Conservation (phyloP, 2,888 invertebrate genomes). For the Oscheius sp. region DNA sequence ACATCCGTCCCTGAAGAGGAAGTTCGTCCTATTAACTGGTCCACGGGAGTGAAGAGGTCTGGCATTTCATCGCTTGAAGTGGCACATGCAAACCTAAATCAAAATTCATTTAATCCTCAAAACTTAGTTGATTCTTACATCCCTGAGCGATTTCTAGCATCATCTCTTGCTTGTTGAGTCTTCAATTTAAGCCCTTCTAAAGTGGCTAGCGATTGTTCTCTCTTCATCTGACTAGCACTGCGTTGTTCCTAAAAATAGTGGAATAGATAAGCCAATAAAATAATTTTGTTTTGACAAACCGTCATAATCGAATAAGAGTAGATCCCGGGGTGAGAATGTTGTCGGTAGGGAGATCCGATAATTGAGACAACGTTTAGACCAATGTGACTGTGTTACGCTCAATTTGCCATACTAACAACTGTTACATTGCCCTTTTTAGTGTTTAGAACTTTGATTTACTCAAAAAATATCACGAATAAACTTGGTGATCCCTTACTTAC, state of each 20-base stretch:
- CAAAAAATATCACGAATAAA: neutral
- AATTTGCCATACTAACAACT: constrained; percentile 18
- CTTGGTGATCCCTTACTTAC: neutral
- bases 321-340: neutral
- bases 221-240: constrained; percentile 49
- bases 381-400: constrained; percentile 12
- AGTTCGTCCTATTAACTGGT: constrained; percentile 70
- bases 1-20: neutral
- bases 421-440: neutral
- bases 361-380: constrained; percentile 14
- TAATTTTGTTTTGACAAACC: neutral
- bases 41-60: constrained; percentile 90
- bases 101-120: neutral
- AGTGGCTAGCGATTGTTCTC: constrained; percentile 66
- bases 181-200: constrained; percentile 55
- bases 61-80: constrained; percentile 80
- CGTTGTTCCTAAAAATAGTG: constrained; percentile 30
- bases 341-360: neutral
- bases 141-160: constrained; percentile 44
- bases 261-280: neutral
- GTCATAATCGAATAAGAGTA: neutral
- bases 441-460: constrained; percentile 18
- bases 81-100: constrained; percentile 58
- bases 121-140: constrained; percentile 35
- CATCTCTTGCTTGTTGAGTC: constrained; percentile 64